phyloP scores from a whole-genome alignment of 1,140 invertebrate species.

The Monochamus saltuarius region DNA sequence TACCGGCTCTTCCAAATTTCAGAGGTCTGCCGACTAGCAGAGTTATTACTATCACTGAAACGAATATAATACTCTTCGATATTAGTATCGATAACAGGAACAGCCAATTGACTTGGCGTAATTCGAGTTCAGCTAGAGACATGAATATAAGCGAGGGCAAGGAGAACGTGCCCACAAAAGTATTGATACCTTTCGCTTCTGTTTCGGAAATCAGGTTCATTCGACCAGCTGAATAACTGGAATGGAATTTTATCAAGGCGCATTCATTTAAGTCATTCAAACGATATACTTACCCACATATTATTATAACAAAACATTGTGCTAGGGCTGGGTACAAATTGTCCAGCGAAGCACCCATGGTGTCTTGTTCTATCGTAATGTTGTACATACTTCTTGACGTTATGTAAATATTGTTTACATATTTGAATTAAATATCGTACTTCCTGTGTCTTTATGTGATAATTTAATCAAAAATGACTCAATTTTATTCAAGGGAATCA shows the following conservation, averaged over 20 bases:
- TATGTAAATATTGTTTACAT: not conserved
- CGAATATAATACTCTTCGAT: slow-evolving; percentile 84
- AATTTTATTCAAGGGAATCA: no score
- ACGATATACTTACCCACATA: slow-evolving; percentile 71
- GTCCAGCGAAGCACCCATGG: slow-evolving; percentile 59
- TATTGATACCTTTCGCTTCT: slow-evolving; percentile 89
- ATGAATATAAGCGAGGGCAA: slow-evolving; percentile 90
- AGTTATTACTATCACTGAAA: slow-evolving; percentile 77
- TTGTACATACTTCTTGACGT: slow-evolving; percentile 49
- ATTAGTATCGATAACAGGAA: slow-evolving; percentile 85
- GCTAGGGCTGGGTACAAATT: slow-evolving; percentile 87
- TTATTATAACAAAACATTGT: slow-evolving; percentile 89
- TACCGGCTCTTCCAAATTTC: slow-evolving; percentile 80
- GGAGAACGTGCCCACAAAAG: slow-evolving; percentile 91
- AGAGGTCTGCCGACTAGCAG: slow-evolving; percentile 75
- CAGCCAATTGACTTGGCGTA: slow-evolving; percentile 83
- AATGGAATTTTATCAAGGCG: slow-evolving; percentile 33
- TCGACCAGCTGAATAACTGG: slow-evolving; percentile 86
- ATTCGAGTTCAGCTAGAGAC: slow-evolving; percentile 83
- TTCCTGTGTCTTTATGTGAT: slow-evolving; percentile 73
- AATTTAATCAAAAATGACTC: no score
- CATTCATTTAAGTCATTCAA: not conserved
- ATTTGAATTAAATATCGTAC: slow-evolving; percentile 68
- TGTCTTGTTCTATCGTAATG: not conserved
- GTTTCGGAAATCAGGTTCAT: slow-evolving; percentile 78